phyloP scores from a whole-genome alignment of 2,113 vertebrate species.

The Azemiops feae region DNA sequence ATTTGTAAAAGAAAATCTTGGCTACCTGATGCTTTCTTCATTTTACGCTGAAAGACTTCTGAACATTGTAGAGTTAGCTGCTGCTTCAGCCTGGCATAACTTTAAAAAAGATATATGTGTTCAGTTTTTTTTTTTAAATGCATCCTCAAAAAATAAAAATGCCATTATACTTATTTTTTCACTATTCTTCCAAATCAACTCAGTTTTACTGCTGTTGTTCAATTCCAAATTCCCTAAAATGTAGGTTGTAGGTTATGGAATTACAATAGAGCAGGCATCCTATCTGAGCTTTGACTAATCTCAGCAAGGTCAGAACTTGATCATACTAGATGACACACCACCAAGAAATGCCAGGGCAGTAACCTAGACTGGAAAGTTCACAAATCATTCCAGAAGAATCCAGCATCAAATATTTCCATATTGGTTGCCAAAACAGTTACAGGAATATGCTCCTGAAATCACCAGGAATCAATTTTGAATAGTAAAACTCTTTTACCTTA shows the following conservation, averaged over 20 bases:
- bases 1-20: slow-evolving; percentile 16
- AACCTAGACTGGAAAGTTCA: not conserved
- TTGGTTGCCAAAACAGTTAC: not conserved
- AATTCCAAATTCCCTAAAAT: not conserved
- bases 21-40: not conserved
- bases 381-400: not conserved
- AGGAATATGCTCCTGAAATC: not conserved
- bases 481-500: not conserved
- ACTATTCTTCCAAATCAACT: not conserved
- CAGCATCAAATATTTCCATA: not conserved
- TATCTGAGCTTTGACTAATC: not conserved
- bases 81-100: not conserved
- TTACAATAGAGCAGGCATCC: not conserved
- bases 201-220: not conserved
- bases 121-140: not conserved
- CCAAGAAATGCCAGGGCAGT: not conserved
- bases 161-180: not conserved
- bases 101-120: not conserved
- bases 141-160: not conserved
- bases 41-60: not conserved
- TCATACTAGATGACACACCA: not conserved
- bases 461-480: not conserved
- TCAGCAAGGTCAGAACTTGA: not conserved
- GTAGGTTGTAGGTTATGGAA: not conserved
- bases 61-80: not conserved